These are phyloP conservation scores for Psammodynastes pulverulentus DNA, from an alignment of 2,113 vertebrate species.

Conservation along the genomic window DNA sequence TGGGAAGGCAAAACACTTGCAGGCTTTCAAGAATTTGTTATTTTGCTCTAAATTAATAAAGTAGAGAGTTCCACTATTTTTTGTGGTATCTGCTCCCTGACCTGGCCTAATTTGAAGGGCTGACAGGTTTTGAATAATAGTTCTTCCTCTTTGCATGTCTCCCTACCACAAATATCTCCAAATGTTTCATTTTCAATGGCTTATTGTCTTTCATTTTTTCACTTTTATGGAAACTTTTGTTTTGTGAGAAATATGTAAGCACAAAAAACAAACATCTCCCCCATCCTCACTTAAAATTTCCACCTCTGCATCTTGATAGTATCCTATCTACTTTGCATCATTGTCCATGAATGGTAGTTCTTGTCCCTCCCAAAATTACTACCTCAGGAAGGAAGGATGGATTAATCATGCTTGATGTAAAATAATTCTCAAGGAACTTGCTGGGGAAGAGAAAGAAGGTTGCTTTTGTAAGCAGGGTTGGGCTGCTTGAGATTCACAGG, in stretches of 20 bases:
- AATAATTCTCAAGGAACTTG: neutral
- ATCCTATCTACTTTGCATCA: neutral
- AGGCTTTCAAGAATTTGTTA: neutral
- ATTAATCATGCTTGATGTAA: neutral
- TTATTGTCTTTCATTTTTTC: neutral
- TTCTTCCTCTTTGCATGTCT: fast-evolving
- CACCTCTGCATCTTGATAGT: neutral
- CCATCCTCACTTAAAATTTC: neutral
- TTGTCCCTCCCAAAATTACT: neutral
- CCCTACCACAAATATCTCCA: fast-evolving
- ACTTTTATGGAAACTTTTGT: neutral
- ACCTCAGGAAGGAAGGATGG: neutral
- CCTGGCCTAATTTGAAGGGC: neutral
- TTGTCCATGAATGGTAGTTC: neutral
- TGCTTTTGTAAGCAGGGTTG: neutral
- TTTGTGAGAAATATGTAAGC: neutral
- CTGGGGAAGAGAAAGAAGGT: neutral
- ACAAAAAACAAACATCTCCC: neutral
- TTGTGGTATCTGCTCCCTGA: neutral
- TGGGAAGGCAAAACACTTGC: neutral
- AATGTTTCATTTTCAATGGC: neutral
- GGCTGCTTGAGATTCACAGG: too few species aligned
- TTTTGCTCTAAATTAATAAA: neutral
- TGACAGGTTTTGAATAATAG: neutral
- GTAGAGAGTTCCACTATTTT: neutral